Percentiles rank a stretch among this genome's conserved stretches.
These are phyloP conservation scores for Julus scanicus DNA, from an alignment of 2,888 invertebrate genomes.

Conservation along the genomic window DNA sequence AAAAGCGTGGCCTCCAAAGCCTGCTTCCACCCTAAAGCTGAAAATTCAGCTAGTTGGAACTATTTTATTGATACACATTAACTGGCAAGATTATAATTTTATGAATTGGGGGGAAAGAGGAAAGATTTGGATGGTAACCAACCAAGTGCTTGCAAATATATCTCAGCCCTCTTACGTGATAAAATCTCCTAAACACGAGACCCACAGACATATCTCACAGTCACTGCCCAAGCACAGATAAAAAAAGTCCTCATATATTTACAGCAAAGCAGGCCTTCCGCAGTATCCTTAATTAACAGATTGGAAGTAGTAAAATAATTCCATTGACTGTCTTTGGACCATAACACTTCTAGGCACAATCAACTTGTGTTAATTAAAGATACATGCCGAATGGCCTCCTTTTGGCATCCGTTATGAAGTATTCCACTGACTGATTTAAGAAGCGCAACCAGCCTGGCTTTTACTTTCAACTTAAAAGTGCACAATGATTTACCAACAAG, in stretches of 20 bases:
- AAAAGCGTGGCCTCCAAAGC: neutral
- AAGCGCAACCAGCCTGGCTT: neutral
- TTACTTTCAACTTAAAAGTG: neutral
- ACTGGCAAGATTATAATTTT: neutral
- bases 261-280: neutral
- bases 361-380: too few relatives aligned
- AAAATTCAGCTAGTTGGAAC: neutral
- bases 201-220: too few relatives aligned
- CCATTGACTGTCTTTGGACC: too few relatives aligned
- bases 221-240: neutral
- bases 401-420: neutral
- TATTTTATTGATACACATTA: neutral
- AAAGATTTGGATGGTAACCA: neutral
- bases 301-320: too few relatives aligned
- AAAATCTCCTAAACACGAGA: too few relatives aligned
- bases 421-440: too few relatives aligned
- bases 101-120: neutral
- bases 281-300: neutral
- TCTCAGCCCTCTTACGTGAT: too few relatives aligned
- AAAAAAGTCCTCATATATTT: neutral
- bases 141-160: too few relatives aligned
- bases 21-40: neutral
- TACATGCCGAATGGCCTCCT: too few relatives aligned
- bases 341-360: too few relatives aligned
- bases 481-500: neutral